Percentiles rank a stretch among this genome's conserved stretches.
Conservation (phyloP, 2,113 vertebrate species). For the Strix aluco region DNA sequence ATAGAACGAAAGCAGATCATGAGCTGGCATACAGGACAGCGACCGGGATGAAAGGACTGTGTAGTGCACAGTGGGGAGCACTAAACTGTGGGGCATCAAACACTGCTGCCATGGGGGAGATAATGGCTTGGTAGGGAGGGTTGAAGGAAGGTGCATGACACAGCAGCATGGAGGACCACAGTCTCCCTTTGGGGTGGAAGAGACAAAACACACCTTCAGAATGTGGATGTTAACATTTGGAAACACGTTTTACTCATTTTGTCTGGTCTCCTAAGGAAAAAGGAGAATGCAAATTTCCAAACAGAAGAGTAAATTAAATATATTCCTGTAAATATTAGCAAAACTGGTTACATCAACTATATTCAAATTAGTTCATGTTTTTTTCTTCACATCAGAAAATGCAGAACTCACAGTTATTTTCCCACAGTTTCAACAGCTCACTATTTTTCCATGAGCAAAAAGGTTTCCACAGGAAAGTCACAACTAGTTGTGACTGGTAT, state of each 20-base stretch:
- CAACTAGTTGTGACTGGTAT: neutral
- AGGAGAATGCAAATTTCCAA: neutral
- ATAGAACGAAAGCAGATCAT: neutral
- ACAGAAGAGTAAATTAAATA: neutral
- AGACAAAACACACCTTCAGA: neutral
- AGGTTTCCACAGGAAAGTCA: neutral
- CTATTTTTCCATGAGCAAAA: neutral
- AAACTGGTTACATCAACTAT: neutral
- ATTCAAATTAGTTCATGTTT: neutral
- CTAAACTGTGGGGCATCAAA: neutral
- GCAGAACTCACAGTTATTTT: neutral
- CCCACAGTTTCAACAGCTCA: neutral
- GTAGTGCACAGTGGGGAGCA: neutral
- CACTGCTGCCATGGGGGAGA: neutral
- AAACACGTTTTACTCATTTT: neutral
- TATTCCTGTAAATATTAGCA: neutral
- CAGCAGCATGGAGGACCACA: neutral
- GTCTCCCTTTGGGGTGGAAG: neutral
- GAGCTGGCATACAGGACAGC: neutral
- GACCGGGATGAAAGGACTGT: neutral
- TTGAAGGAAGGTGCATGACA: neutral
- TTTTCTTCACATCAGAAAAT: neutral
- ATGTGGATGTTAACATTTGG: neutral
- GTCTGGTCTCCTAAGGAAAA: neutral
- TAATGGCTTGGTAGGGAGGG: rapidly evolving